Evolutionary conservation across 2,797 vertebrate species (phyloP).

Genomic region (Platalea minor): DNA sequence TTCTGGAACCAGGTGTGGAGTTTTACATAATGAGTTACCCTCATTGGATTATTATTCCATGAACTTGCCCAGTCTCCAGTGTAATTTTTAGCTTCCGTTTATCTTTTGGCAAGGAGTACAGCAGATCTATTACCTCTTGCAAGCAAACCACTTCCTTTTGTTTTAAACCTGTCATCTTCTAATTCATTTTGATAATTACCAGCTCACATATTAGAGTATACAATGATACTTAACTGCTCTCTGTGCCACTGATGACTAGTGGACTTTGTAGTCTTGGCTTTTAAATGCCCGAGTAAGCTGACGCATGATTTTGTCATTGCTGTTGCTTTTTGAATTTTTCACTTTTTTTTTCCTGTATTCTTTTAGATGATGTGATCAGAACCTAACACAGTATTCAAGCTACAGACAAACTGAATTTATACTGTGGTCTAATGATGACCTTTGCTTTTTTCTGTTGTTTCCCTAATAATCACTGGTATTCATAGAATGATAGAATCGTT

Average conservation of each 20-base stretch:
- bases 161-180: not conserved
- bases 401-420: not conserved
- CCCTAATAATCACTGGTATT: not conserved
- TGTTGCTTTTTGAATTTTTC: not conserved
- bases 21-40: not conserved
- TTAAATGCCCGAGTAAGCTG: not conserved
- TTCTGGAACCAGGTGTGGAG: not conserved
- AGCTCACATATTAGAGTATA: not conserved
- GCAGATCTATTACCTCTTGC: not conserved
- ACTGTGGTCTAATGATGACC: fast-evolving
- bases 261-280: not conserved
- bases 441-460: not conserved
- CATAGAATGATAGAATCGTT: no score
- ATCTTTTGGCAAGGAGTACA: not conserved
- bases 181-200: not conserved
- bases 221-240: not conserved
- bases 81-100: not conserved
- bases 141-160: not conserved
- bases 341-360: fast-evolving
- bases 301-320: not conserved
- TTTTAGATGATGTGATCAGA: not conserved
- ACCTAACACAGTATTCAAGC: not conserved
- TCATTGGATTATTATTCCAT: not conserved
- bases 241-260: not conserved
- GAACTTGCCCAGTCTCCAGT: not conserved